Evolutionary conservation across 2,888 invertebrate genomes (phyloP), one percentile per base, ranked within the genome.

Genomic region (Himalopsyche tibetana): DNA sequence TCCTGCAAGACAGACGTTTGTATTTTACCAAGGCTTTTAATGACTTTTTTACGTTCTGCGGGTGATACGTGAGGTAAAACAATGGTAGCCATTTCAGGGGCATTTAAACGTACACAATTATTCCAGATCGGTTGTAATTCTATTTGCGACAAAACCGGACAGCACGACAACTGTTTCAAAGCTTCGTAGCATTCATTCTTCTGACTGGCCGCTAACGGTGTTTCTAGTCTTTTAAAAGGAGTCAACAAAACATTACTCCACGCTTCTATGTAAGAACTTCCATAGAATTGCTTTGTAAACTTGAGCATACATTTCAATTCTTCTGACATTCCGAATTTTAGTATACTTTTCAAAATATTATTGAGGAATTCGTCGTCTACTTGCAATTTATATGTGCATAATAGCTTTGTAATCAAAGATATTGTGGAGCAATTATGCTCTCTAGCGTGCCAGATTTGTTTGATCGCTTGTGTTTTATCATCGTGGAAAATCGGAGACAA

Each of bases 111-210:
- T 11, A 93, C 89, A 89, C 93, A 93, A 89, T 93, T 91, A 89
- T 91, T 92, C 93, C 93, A 93, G 89, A 93, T 92, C 89, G 92
- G 92, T 85, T 91, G 90, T 87, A 93, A 90, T 89, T 93, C 93
- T 86, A 92, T 92, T 89, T 93, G 92, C 89, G 92, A 92, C 79
- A 92, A 91, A 63, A 92, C 90, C 63, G 93, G 92, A 89, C 93
- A 93, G 55, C 92, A 89, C 2, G 93, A 93, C 87, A 93, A 90
- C 85, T 93, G 90, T 90, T 93, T 93, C 86, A 93, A 90, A 84
- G 91, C 91, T 88, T 92, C 92, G 51, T 93, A 89, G 90, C 93
- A 93, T 89, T 92, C 92, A 0, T 89, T 88, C 89, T 91, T 92
- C 90, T 93, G 93, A 51, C 91, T 91, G 88, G 92, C 93, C 56